phyloP scores from a whole-genome alignment of 92 coral and sea anemone genomes.

The Umimayanthus kanabou region DNA sequence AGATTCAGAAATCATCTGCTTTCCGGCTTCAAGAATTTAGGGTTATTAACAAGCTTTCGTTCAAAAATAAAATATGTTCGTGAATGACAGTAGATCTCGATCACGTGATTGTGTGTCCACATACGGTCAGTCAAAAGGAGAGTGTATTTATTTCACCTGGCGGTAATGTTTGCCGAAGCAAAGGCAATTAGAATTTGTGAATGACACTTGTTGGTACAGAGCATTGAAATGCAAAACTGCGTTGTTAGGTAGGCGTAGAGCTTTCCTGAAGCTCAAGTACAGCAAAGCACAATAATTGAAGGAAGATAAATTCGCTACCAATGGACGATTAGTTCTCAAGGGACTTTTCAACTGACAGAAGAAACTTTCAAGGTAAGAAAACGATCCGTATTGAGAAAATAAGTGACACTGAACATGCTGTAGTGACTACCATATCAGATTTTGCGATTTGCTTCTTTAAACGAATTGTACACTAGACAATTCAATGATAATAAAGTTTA shows the following conservation, averaged over 20 bases:
- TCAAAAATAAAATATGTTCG: neutral
- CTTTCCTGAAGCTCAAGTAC: neutral
- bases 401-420: neutral
- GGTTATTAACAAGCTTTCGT: neutral
- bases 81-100: neutral
- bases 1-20: no score
- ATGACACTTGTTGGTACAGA: constrained; percentile 35
- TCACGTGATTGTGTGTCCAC: neutral
- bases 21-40: neutral
- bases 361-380: constrained; percentile 4
- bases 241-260: constrained; percentile 31
- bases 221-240: constrained; percentile 67
- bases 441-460: neutral
- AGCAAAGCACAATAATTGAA: neutral
- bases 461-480: neutral
- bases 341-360: neutral
- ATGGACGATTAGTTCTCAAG: neutral
- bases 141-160: constrained; percentile 34
- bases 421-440: neutral
- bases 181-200: constrained; percentile 48
- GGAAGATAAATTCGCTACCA: neutral
- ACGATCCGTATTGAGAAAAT: neutral
- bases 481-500: neutral
- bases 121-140: constrained; percentile 1
- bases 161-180: constrained; percentile 46